Base-by-base conservation (phyloP, 2,888 invertebrate species). In the Arenicola marina region DNA sequence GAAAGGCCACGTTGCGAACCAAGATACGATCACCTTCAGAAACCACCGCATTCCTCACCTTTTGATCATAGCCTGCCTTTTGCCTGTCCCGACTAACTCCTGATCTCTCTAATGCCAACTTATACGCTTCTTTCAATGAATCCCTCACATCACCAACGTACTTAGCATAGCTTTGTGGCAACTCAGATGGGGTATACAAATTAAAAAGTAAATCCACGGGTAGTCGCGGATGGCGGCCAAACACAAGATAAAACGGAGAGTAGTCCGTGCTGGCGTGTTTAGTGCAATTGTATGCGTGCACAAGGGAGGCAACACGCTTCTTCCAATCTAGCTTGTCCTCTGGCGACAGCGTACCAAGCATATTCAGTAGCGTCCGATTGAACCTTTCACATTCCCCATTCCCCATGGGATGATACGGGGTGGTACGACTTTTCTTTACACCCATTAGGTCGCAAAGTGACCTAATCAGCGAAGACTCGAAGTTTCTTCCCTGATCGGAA, bases 301-400 rank as follows among this genome's bases (percentile, higher is more conserved):
- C 51, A 21, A 70, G 38, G 44, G 64, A 59, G 15, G 63, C 65
- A n/a, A 72, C 38, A 21, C 61, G 56, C n/a, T 62, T 56, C 1
- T 69, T 66, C 70, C 69, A 72, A 31, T 59, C 59, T 3, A 48
- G 21, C 56, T 70, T 71, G 38, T 62, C 15, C 15, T 61, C 58
- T 33, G 58, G 55, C 28, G 58, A 51, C 3, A 72, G 54, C 7
- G 66, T 64, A 0, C 63, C 55, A 2, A 72, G 44, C 46, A 71
- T 53, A 28, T 70, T 56, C 31, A 68, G 68, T 4, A 72, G 29
- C 0, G 68, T 68, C 1, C 68, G 11, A 58, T 73, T 70, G 51
- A 74, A 72, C 4, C 70, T 31, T 60, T 74, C 67, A 51, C 69
- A 70, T 21, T 69, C 64, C 1, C 62, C 58, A 43, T 71, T 70